A percentile compares a stretch with the other conserved stretches of the same genome.
These are phyloP conservation scores for Tricholaema leucomelas DNA, from an alignment of 2,113 vertebrate species.

Conservation along the genomic window DNA sequence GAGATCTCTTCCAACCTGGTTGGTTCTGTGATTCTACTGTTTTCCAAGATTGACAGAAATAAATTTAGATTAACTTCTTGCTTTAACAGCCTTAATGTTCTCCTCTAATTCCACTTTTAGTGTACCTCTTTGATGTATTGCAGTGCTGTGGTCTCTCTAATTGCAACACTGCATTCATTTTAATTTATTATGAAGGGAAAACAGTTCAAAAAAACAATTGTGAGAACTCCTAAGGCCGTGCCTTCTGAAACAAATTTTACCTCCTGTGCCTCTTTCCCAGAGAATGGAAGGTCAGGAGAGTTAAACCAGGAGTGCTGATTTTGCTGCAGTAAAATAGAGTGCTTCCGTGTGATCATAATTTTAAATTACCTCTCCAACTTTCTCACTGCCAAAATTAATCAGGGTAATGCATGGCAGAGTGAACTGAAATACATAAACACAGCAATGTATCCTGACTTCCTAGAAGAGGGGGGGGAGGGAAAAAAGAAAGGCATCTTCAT, in stretches of 20 bases:
- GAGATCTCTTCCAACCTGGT: too few species aligned
- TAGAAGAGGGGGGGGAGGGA: not conserved
- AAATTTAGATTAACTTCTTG: not conserved
- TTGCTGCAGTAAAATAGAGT: not conserved
- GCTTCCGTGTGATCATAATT: not conserved
- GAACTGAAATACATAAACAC: not conserved
- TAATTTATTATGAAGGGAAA: not conserved
- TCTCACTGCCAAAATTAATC: constrained; percentile 18
- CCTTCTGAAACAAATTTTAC: not conserved
- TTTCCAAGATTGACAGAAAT: not conserved
- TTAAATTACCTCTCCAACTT: constrained; percentile 18
- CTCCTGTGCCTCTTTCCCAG: not conserved
- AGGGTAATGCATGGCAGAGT: not conserved
- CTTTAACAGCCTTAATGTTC: not conserved
- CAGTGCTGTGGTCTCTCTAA: not conserved
- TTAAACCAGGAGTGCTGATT: not conserved
- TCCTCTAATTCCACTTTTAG: not conserved
- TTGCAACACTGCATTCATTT: not conserved
- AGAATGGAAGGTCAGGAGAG: not conserved
- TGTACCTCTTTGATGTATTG: not conserved
- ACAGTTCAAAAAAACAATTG: not conserved
- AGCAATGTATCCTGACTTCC: not conserved
- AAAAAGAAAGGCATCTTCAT: not conserved
- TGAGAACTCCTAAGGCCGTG: not conserved
- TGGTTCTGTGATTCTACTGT: too few species aligned